Evolutionary conservation across 2,113 vertebrate species (phyloP).

Genomic region (Phalacrocorax aristotelis): DNA sequence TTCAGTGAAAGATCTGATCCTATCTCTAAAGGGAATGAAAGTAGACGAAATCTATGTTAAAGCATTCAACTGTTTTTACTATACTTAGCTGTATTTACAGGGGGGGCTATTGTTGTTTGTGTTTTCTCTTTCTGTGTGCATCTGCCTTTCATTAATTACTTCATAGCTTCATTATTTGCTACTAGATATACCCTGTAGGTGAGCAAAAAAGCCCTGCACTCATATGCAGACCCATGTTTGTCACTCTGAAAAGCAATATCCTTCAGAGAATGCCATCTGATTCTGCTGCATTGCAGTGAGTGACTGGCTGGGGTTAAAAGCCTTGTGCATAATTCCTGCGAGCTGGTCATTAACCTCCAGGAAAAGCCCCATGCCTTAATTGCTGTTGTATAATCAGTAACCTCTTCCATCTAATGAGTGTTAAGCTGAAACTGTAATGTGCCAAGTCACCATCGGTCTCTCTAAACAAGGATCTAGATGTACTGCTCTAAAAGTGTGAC

Average conservation of each 20-base stretch:
- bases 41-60: neutral
- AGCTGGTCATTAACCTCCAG: slow-evolving; percentile 53
- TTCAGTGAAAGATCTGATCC: neutral
- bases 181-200: neutral
- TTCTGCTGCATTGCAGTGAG: slow-evolving; percentile 31
- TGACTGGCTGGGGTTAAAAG: slow-evolving; percentile 41
- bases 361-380: slow-evolving; percentile 46
- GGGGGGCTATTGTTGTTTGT: neutral
- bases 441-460: neutral
- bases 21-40: neutral
- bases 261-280: neutral
- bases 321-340: slow-evolving; percentile 3
- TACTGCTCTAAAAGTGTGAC: neutral
- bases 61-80: neutral
- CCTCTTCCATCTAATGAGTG: slow-evolving; percentile 8
- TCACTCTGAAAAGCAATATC: neutral
- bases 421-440: slow-evolving; percentile 7
- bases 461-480: neutral
- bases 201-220: neutral
- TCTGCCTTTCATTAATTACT: neutral
- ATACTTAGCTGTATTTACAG: neutral
- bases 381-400: slow-evolving; percentile 54
- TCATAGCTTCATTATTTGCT: neutral
- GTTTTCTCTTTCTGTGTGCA: neutral
- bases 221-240: neutral